Evolutionary conservation across 1,140 invertebrate species (phyloP).

Genomic region (Helicoverpa zea): DNA sequence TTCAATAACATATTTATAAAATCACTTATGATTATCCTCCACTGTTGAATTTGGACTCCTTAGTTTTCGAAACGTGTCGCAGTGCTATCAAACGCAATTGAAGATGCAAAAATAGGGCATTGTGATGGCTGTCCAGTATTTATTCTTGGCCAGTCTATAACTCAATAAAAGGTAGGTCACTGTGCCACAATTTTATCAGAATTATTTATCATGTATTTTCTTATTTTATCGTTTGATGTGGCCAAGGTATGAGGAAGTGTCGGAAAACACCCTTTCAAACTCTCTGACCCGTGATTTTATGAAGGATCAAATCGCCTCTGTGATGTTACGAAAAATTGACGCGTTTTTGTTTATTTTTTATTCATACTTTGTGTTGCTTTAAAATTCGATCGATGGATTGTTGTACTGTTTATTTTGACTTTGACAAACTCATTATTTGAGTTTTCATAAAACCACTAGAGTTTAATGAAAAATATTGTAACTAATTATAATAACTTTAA

Average conservation of each 20-base stretch:
- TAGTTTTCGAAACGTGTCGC: too few species aligned
- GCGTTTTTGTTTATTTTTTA: background rate
- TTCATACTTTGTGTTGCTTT: background rate
- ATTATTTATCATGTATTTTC: background rate
- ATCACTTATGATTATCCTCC: too few species aligned
- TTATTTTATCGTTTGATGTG: conserved; percentile 21
- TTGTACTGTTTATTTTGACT: background rate
- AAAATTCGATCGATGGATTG: background rate
- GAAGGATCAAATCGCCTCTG: conserved; percentile 18
- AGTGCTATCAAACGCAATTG: too few species aligned
- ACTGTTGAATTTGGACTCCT: too few species aligned
- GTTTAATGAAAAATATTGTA: too few species aligned
- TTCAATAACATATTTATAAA: too few species aligned
- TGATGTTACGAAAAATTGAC: conserved; percentile 8
- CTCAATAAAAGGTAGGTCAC: background rate
- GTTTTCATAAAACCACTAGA: too few species aligned
- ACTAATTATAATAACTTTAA: too few species aligned
- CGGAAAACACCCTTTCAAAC: conserved; percentile 14
- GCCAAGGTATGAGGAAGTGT: conserved; percentile 31
- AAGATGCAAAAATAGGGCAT: too few species aligned
- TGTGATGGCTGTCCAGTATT: too few species aligned
- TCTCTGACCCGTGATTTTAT: conserved; percentile 27
- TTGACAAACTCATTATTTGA: too few species aligned
- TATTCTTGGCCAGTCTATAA: too few species aligned
- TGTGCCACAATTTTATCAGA: background rate